phyloP scores from a whole-genome alignment of 2,888 invertebrate genomes.

The Malthinus flaveolus region DNA sequence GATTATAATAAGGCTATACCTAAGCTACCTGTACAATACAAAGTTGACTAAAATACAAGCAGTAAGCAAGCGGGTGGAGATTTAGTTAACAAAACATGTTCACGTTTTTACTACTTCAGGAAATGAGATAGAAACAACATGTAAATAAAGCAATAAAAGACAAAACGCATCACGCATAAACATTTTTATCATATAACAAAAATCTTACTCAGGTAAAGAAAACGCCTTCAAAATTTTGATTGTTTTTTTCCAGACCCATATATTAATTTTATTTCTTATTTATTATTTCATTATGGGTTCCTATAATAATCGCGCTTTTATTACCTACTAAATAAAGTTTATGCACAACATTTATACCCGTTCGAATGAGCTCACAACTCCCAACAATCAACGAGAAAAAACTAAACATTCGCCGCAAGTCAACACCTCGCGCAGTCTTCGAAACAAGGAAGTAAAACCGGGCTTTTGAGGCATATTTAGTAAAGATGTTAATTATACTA shows the following conservation, averaged over 20 bases:
- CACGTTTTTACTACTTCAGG: constrained; percentile 48
- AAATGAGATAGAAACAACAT: constrained; percentile 47
- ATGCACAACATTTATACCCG: constrained; percentile 15
- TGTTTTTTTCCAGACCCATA: constrained; percentile 32
- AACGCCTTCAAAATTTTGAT: constrained; percentile 46
- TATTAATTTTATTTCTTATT: constrained; percentile 25
- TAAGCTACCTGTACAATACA: constrained; percentile 4
- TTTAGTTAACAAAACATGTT: constrained; percentile 44
- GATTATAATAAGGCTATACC: neutral
- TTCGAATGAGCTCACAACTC: no score
- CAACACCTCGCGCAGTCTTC: no score
- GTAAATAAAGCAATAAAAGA: constrained; percentile 50
- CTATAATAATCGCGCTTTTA: constrained; percentile 7
- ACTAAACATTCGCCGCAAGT: no score
- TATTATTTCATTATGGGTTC: constrained; percentile 26
- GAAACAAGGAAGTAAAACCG: no score
- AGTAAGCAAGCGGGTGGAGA: constrained; percentile 18
- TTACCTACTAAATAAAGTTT: constrained; percentile 13
- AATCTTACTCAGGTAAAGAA: constrained; percentile 46
- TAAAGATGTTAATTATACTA: no score
- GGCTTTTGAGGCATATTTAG: no score
- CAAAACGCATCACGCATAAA: constrained; percentile 49
- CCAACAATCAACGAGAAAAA: no score
- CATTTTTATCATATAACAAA: constrained; percentile 45
- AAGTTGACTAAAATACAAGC: neutral